phyloP scores from a whole-genome alignment of 1,140 invertebrate genomes.

The Drosophila azteca region DNA sequence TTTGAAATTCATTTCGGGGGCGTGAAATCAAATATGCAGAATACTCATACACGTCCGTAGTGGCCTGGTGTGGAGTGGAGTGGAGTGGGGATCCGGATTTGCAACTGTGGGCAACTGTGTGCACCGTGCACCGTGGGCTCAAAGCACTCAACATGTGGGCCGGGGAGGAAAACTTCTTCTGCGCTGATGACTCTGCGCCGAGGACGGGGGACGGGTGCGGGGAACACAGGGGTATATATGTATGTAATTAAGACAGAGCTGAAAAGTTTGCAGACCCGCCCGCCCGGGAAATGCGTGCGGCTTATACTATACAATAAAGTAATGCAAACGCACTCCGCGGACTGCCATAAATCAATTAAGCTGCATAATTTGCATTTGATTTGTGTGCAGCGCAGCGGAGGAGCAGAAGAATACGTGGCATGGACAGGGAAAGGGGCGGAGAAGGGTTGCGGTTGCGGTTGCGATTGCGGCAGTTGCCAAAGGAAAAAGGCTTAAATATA shows the following conservation, averaged over 20 bases:
- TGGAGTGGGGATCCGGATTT: constrained; percentile 33
- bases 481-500: constrained; percentile 39
- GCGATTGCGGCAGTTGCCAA: neutral
- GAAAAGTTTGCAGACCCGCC: constrained; percentile 66
- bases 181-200: no score
- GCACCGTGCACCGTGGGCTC: constrained; percentile 9
- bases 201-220: no score
- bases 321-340: constrained; percentile 45
- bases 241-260: constrained; percentile 67
- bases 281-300: constrained; percentile 24
- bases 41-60: constrained; percentile 35
- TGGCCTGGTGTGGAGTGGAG: no score
- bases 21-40: constrained; percentile 79
- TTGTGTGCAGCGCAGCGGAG: constrained; percentile 43
- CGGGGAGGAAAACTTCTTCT: no score
- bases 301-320: constrained; percentile 57
- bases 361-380: constrained; percentile 80
- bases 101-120: constrained; percentile 23
- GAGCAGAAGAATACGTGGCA: no score
- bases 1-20: constrained; percentile 67
- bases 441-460: constrained; percentile 11
- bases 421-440: no score
- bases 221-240: constrained; percentile 29
- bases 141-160: constrained; percentile 1
- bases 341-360: constrained; percentile 75